A percentile compares a stretch with the other conserved stretches of the same genome.
These are phyloP conservation scores for Rhinopomastus cyanomelas DNA, from an alignment of 2,113 vertebrate genomes.

Conservation along the genomic window DNA sequence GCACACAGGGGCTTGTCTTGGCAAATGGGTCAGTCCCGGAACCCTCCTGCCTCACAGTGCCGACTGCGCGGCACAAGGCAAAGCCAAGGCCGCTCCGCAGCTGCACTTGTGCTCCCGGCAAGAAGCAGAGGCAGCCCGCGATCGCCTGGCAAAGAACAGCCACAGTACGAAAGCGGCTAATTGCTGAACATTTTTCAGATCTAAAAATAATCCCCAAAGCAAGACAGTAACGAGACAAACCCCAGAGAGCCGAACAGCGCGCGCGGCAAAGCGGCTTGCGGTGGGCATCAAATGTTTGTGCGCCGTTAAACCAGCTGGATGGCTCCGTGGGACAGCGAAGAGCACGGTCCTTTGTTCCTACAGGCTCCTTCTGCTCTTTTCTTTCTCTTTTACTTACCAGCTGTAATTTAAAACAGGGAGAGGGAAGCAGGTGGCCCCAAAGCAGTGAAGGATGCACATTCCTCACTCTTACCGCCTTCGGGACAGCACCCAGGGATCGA, in stretches of 20 bases:
- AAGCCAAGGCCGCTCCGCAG: neutral
- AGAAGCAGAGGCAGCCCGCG: neutral
- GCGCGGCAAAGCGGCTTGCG: neutral
- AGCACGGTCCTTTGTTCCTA: neutral
- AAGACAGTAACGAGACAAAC: slow-evolving; percentile 12
- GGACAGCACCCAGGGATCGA: neutral
- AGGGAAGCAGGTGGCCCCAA: neutral
- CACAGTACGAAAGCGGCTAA: slow-evolving; percentile 13
- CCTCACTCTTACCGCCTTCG: neutral
- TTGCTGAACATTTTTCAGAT: slow-evolving; percentile 25
- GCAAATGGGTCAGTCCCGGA: neutral
- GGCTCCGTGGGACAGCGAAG: neutral
- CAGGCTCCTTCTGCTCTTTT: neutral
- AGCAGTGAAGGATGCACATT: neutral
- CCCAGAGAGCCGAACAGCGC: neutral
- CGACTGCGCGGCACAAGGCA: neutral
- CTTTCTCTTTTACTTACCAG: neutral
- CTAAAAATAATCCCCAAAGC: slow-evolving; percentile 29
- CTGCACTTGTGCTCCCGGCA: neutral
- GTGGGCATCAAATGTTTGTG: neutral
- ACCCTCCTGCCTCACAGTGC: neutral
- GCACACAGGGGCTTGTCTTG: neutral
- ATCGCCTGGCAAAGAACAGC: neutral
- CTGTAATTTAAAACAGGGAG: neutral
- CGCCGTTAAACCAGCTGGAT: neutral